Evolutionary conservation across 1,140 invertebrate species (phyloP).

Genomic region (Drosophila willistoni): DNA sequence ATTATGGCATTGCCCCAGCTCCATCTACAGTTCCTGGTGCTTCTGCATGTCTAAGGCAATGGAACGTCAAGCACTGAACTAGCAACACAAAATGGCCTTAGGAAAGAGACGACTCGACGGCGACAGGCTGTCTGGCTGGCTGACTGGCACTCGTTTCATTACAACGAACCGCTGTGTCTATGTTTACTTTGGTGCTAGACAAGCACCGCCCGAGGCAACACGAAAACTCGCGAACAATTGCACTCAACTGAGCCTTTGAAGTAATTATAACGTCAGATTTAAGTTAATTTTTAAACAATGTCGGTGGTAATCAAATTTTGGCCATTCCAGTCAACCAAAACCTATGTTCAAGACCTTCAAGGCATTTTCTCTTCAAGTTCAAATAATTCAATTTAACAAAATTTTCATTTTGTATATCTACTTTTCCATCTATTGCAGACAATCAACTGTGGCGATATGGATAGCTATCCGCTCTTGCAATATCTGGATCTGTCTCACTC

Average conservation of each 20-base stretch:
- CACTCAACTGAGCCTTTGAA: slow-evolving; percentile 59
- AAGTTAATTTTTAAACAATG: slow-evolving; percentile 81
- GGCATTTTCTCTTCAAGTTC: background rate
- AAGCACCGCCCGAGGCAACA: slow-evolving; percentile 41
- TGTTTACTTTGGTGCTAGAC: slow-evolving; percentile 75
- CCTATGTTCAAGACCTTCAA: background rate
- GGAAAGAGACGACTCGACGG: slow-evolving; percentile 48
- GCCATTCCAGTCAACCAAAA: background rate
- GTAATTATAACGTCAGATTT: slow-evolving; percentile 79
- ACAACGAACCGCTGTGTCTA: slow-evolving; percentile 75
- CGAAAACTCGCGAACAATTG: slow-evolving; percentile 19
- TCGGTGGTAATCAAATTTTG: slow-evolving; percentile 68
- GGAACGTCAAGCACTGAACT: background rate
- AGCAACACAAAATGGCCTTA: slow-evolving; percentile 41
- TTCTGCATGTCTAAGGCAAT: slow-evolving; percentile 36
- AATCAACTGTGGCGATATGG: slow-evolving; percentile 92
- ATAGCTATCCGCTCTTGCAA: slow-evolving; percentile 93
- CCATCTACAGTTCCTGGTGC: background rate
- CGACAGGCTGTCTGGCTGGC: slow-evolving; percentile 51
- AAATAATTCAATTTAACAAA: slow-evolving; percentile 2
- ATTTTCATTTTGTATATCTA: background rate
- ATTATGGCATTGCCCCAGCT: slow-evolving; percentile 66
- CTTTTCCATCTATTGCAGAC: slow-evolving; percentile 66
- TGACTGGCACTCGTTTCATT: slow-evolving; percentile 59
- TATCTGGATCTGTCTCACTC: slow-evolving; percentile 93